A percentile compares a stretch with the other conserved stretches of the same genome.
Conservation (phyloP, 2,797 vertebrate species). For the Poliocrania exsul region DNA sequence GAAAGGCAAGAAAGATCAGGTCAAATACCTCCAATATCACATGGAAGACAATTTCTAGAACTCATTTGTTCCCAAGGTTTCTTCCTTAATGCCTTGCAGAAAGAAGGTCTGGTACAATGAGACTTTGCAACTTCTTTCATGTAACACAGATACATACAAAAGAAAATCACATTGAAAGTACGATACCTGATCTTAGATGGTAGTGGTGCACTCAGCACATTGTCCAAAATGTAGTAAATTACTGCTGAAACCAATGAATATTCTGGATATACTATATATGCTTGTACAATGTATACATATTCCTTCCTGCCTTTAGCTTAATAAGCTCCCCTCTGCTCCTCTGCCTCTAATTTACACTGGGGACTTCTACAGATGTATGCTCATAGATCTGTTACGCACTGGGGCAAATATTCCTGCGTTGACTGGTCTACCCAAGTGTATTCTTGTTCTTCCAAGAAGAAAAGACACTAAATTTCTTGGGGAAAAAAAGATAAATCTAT, state of each 20-base stretch:
- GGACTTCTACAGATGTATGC: background rate
- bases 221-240: background rate
- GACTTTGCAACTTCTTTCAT: background rate
- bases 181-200: accelerated
- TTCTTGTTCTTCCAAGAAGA: background rate
- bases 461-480: background rate
- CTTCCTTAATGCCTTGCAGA: background rate
- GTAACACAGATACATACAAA: background rate
- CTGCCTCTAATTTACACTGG: background rate
- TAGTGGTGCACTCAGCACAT: background rate
- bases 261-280: background rate
- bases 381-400: background rate
- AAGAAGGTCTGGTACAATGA: background rate
- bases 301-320: background rate
- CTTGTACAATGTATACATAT: background rate
- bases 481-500: no score
- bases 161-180: background rate
- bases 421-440: background rate
- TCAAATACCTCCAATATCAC: background rate
- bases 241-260: background rate
- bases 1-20: background rate
- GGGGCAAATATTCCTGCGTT: background rate
- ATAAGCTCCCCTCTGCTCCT: background rate
- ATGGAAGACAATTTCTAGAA: background rate
- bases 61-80: background rate